Evolutionary conservation across 2,888 invertebrate genomes (phyloP).

Genomic region (Strigamia transsilvanica): DNA sequence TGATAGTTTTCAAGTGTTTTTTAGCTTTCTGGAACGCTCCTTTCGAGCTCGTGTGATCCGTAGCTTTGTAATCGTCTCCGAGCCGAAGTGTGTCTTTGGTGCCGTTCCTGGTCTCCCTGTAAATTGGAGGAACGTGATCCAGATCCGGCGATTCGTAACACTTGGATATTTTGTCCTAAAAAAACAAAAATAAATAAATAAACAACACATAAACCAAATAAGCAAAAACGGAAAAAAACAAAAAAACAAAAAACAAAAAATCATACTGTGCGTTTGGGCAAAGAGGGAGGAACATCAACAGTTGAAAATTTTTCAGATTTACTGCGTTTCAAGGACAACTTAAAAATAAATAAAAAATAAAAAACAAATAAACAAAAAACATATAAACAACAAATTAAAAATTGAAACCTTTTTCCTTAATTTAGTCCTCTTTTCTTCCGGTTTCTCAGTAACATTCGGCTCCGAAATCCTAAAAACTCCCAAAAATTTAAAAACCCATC

Average conservation of each 20-base stretch:
- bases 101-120: not conserved
- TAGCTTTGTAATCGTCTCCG: conserved; percentile 54
- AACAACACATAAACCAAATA: not conserved
- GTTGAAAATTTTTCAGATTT: conserved; percentile 55
- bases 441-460: not conserved
- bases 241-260: not conserved
- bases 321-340: conserved; percentile 56
- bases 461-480: not conserved
- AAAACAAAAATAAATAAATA: conserved; percentile 30
- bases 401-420: conserved; percentile 22
- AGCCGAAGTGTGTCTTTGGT: not conserved
- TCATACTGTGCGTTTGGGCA: conserved; percentile 29
- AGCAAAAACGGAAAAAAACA: not conserved
- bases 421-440: conserved; percentile 24
- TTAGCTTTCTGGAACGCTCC: conserved; percentile 66
- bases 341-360: conserved; percentile 19
- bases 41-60: conserved; percentile 57
- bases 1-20: conserved; percentile 65
- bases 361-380: conserved; percentile 21
- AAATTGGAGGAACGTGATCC: not conserved
- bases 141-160: conserved; percentile 44
- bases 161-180: conserved; percentile 46
- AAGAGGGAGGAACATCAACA: conserved; percentile 51
- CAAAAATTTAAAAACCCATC: not conserved
- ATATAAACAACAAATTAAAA: not conserved